Percentiles rank a stretch among this genome's conserved stretches.
Evolutionary conservation across 2,888 invertebrate genomes (phyloP).

Genomic region (Acrocyrtus sp.): DNA sequence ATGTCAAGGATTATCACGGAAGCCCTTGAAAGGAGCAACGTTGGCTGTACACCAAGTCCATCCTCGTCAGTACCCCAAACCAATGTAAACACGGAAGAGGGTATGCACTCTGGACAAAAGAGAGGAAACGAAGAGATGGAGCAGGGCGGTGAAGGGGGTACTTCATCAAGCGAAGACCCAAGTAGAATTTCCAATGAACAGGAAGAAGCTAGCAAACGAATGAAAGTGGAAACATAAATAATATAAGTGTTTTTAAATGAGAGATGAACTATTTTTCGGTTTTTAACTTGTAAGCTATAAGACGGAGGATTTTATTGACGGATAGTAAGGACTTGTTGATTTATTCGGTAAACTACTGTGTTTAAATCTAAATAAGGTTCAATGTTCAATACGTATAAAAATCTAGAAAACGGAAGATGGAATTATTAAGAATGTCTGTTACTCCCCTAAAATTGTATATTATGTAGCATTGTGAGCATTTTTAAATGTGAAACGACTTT

Average conservation of each 20-base stretch:
- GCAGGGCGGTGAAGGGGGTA: background rate
- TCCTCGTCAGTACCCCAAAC: conserved; percentile 9
- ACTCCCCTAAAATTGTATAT: too few species aligned
- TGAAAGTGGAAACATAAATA: conserved; percentile 43
- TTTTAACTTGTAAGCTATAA: too few species aligned
- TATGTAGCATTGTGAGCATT: too few species aligned
- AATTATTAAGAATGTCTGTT: too few species aligned
- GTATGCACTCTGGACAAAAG: conserved; percentile 12
- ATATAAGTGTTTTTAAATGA: background rate
- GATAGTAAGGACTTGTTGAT: too few species aligned
- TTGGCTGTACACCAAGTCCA: conserved; percentile 52
- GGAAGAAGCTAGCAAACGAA: conserved; percentile 41
- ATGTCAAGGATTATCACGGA: conserved; percentile 63
- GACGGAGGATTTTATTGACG: background rate
- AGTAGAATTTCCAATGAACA: conserved; percentile 23
- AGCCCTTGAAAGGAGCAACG: conserved; percentile 61
- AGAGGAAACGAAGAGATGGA: conserved; percentile 28
- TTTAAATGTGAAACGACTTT: too few species aligned
- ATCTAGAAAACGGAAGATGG: too few species aligned
- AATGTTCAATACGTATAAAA: too few species aligned
- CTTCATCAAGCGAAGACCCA: conserved; percentile 4
- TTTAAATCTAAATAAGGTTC: too few species aligned
- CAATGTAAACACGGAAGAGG: conserved; percentile 3
- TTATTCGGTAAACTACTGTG: too few species aligned
- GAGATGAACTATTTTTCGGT: background rate